Conservation (phyloP, 2,888 invertebrate species). For the Chrysina gloriosa region DNA sequence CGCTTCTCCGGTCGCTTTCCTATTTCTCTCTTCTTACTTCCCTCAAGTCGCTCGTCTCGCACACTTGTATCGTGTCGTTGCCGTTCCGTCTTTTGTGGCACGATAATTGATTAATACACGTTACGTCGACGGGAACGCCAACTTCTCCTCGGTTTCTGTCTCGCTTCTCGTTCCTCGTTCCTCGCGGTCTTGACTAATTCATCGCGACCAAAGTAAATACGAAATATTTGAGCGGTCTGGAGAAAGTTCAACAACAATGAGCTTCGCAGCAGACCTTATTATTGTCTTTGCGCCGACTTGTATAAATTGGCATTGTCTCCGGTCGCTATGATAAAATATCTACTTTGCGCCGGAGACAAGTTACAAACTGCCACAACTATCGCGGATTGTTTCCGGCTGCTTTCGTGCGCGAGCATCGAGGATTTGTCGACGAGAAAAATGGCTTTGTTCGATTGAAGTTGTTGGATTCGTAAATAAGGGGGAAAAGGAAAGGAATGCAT, state of each 20-base stretch:
- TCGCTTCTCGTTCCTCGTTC: no score
- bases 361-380: background rate
- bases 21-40: background rate
- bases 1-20: background rate
- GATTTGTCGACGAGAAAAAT: no score
- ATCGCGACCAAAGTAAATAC: constrained; percentile 23
- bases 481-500: no score
- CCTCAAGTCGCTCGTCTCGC: background rate
- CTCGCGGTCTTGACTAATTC: constrained; percentile 14
- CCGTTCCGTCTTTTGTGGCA: constrained; percentile 13
- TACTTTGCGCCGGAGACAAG: no score
- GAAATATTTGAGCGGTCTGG: constrained; percentile 15
- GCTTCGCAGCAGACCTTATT: background rate
- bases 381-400: background rate
- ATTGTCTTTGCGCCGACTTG: constrained; percentile 3
- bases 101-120: constrained; percentile 21
- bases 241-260: constrained; percentile 18
- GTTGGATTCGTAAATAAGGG: no score
- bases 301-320: background rate
- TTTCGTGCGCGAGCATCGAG: no score
- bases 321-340: background rate
- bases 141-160: background rate
- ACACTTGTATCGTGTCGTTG: constrained; percentile 8
- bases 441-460: no score
- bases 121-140: constrained; percentile 2